Base-by-base conservation (phyloP, 2,888 invertebrate genomes). In the Gastracanthus pulcherrimus region DNA sequence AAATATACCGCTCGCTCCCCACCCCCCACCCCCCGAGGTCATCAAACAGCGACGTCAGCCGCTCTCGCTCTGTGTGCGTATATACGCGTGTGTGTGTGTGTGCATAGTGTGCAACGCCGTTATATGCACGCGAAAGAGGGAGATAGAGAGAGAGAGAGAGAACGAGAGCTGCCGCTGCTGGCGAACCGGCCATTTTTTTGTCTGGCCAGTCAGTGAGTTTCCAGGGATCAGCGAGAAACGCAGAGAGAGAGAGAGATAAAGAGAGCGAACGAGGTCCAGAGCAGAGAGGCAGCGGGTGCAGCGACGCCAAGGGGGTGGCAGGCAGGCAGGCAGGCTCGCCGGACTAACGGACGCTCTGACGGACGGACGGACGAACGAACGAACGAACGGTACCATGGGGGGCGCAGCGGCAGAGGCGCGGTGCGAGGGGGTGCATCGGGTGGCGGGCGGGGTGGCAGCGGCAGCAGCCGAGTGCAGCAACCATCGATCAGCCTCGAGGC, bases 121-220 rank as follows among this genome's bases (percentile, higher is more conserved):
- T 62, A 23, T 60, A 7, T 26, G 7, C 5, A 23, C 48, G 26
- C 55, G 55, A 26, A 55, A 55, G 55, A 55, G 51, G 19, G 51
- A 51, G n/a, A n/a, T n/a, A 66, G 55, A 29, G 13, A 55, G 38
- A 67, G 66, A 55, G 62, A 34, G 23, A 34, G 26, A 51, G 71
- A 29, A 88, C 86, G 86, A 85, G 69, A 67, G 76, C 82, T 29
- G 34, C n/a, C n/a, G 38, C 48, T 51, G 48, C 80, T 72, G 81
- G 76, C 87, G 88, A 87, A 88, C 89, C 90, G 89, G 91, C 90
- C 91, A 91, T 91, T 91, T 91, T 85, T 91, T 91, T 90, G 91
- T 91, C 91, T 91, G 91, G 89, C 89, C 89, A 91, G 91, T 91
- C 90, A 91, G 91, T 90, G 90, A 90, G 90, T 90, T 89, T 76